Evolutionary conservation across 1,140 invertebrate genomes (phyloP).

Genomic region (Listronotus bonariensis): DNA sequence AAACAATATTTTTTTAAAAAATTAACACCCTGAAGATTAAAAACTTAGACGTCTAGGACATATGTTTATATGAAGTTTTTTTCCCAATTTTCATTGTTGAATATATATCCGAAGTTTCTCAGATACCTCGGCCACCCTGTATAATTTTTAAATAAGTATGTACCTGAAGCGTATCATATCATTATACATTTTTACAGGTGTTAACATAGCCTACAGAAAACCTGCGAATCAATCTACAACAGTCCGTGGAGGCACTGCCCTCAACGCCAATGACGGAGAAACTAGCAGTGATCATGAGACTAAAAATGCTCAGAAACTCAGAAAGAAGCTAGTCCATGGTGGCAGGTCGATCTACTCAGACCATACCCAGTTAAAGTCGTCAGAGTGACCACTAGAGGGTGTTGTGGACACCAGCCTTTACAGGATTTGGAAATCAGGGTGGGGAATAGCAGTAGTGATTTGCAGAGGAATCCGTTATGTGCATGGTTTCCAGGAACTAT

Average conservation of each 20-base stretch:
- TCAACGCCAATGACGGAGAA: conserved; percentile 86
- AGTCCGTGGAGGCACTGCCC: conserved; percentile 76
- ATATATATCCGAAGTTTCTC: too few relatives aligned
- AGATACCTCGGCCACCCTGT: too few relatives aligned
- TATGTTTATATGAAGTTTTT: too few relatives aligned
- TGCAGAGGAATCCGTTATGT: conserved; percentile 86
- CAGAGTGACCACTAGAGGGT: conserved; percentile 80
- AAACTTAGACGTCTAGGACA: too few relatives aligned
- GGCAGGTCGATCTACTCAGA: conserved; percentile 84
- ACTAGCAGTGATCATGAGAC: conserved; percentile 80
- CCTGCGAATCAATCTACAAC: conserved; percentile 89
- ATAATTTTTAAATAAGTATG: too few relatives aligned
- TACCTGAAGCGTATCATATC: too few relatives aligned
- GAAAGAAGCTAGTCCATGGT: conserved; percentile 87
- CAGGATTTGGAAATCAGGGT: conserved; percentile 90
- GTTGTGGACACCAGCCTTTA: conserved; percentile 80
- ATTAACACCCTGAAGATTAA: too few relatives aligned
- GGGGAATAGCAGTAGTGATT: conserved; percentile 83
- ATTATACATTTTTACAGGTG: conserved; percentile 61
- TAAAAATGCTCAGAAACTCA: conserved; percentile 87
- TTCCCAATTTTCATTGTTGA: too few relatives aligned
- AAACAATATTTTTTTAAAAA: too few relatives aligned
- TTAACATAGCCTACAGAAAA: conserved; percentile 84
- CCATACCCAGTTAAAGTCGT: conserved; percentile 84
- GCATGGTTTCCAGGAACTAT: conserved; percentile 93